These are phyloP conservation scores for Xanthostigma xanthostigma DNA, from an alignment of 2,888 invertebrate species.

Conservation along the genomic window DNA sequence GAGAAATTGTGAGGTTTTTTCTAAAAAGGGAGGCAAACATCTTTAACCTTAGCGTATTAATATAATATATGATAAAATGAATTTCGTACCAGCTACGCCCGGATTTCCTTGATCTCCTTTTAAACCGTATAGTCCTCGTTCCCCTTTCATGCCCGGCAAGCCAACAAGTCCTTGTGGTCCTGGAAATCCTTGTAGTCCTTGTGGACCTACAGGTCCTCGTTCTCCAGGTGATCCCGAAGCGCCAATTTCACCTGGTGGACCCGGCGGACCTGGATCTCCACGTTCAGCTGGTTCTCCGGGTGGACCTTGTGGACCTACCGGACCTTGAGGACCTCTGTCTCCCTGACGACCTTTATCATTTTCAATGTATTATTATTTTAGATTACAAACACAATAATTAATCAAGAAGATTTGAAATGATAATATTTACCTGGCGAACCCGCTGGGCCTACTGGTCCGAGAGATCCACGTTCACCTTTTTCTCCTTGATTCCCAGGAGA, in stretches of 20 bases:
- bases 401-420: not conserved
- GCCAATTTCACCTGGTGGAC: slow-evolving; percentile 53
- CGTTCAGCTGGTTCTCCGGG: slow-evolving; percentile 71
- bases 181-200: slow-evolving; percentile 52
- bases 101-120: slow-evolving; percentile 61
- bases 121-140: slow-evolving; percentile 50
- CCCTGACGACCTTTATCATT: slow-evolving; percentile 43
- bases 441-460: slow-evolving; percentile 57
- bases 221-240: slow-evolving; percentile 62
- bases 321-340: slow-evolving; percentile 65
- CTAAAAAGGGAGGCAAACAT: too few species aligned
- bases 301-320: slow-evolving; percentile 55
- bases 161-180: slow-evolving; percentile 55
- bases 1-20: too few species aligned
- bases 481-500: slow-evolving; percentile 49
- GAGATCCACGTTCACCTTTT: slow-evolving; percentile 59
- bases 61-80: too few species aligned
- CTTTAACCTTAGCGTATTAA: too few species aligned
- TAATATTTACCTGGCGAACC: slow-evolving; percentile 46
- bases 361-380: slow-evolving; percentile 2
- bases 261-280: slow-evolving; percentile 60
- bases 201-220: slow-evolving; percentile 53
- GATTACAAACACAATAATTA: not conserved
- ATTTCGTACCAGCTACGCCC: slow-evolving; percentile 38
- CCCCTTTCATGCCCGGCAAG: slow-evolving; percentile 56